These are phyloP conservation scores for Agriotes lineatus DNA, from an alignment of 2,888 invertebrate genomes.

Conservation along the genomic window DNA sequence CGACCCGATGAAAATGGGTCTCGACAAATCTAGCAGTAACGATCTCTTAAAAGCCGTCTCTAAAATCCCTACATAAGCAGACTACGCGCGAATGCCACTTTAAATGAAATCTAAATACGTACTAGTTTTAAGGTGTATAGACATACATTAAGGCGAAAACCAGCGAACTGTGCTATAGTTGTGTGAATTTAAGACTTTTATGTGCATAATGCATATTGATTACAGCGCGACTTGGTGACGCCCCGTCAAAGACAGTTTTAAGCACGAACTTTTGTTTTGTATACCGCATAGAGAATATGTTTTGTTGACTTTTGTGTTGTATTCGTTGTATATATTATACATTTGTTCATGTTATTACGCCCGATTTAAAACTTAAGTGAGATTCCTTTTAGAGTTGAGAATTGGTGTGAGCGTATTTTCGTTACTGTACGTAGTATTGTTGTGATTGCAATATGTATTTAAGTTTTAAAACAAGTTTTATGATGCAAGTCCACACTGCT, in stretches of 20 bases:
- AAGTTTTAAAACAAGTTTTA: constrained; percentile 52
- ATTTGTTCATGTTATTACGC: constrained; percentile 60
- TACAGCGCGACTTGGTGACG: constrained; percentile 29
- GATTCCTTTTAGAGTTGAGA: constrained; percentile 45
- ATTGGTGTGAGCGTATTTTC: constrained; percentile 26
- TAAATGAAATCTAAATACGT: constrained; percentile 55
- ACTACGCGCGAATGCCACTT: constrained; percentile 31
- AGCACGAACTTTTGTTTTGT: constrained; percentile 48
- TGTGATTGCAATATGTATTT: constrained; percentile 61
- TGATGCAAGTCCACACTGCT: constrained; percentile 44
- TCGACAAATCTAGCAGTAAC: constrained; percentile 77
- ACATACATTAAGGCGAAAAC: constrained; percentile 34
- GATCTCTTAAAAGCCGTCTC: constrained; percentile 83
- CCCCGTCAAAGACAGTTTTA: constrained; percentile 23
- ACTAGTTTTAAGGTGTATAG: constrained; percentile 55
- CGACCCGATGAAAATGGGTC: constrained; percentile 79
- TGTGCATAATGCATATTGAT: constrained; percentile 21
- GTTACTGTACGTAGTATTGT: constrained; percentile 55
- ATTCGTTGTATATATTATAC: constrained; percentile 63
- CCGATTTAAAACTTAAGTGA: constrained; percentile 39
- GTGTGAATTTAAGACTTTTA: constrained; percentile 31
- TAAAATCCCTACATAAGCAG: constrained; percentile 82
- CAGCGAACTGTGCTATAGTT: constrained; percentile 36
- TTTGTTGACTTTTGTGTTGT: constrained; percentile 52
- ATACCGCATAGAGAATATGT: constrained; percentile 42